Base-by-base conservation (phyloP, 2,888 invertebrate species). In the Lydus trimaculatus region DNA sequence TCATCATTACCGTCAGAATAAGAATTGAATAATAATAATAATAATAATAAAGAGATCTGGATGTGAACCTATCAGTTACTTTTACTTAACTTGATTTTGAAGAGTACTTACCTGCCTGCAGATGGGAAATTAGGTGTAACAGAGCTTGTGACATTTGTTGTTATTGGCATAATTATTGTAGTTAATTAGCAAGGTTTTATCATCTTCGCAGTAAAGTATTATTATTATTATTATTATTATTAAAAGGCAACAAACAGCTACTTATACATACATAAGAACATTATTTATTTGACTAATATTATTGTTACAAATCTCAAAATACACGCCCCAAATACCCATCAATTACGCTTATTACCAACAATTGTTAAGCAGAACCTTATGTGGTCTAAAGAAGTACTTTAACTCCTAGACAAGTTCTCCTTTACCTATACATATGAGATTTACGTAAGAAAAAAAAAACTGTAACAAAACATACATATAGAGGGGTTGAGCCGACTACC, bases 301-400 rank as follows among this genome's bases (percentile, higher is more conserved):
- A 69, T 71, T 62, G 72, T 71, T 72, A 70, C 52, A 67, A 69
- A 71, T 73, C 72, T 73, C 63, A 39, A 73, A 73, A 65, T 73
- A 59, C 68, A 75, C 75, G 74, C 76, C 77, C 76, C 62, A 70
- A 72, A 71, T 68, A 69, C 72, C 73, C 74, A 73, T 78, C 76
- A 76, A 75, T 76, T 76, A 74, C 71, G 74, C 77, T 78, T 77
- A 79, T 78, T 79, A 79, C 76, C 67, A 52, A 58, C 78, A 73
- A 79, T 79, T 79, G 78, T 78, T 66, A 59, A 5, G 23, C 15
- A 65, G 66, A 69, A 72, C 73, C 67, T 72, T 73, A 73, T 75
- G 73, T 31, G 73, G 75, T 67, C 69, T 66, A 63, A 61, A 66
- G 62, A 64, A 67, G 70, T 60, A 63, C 63, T 66, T 63, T 52